Evolutionary conservation across 2,888 invertebrate species (phyloP).

Genomic region (Gryllus longicercus): DNA sequence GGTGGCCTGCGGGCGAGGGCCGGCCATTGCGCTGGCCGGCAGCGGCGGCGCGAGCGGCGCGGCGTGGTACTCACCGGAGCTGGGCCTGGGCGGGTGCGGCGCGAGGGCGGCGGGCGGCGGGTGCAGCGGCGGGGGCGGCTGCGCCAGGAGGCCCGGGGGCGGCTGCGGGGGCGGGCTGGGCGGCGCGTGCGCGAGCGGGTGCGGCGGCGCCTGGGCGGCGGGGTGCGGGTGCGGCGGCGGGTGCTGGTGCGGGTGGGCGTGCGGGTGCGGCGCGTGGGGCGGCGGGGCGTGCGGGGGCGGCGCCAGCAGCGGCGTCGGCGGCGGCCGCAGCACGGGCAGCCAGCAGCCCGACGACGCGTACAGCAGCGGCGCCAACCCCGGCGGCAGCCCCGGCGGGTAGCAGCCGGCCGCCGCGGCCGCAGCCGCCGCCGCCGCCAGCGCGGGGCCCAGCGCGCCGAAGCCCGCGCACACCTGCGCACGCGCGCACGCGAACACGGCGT

Average conservation of each 20-base stretch:
- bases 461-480: slow-evolving; percentile 20
- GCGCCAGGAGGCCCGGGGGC: slow-evolving; percentile 3
- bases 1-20: too few relatives aligned
- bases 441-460: not conserved
- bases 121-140: not conserved
- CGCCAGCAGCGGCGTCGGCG: not conserved
- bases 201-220: too few relatives aligned
- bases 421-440: slow-evolving; percentile 1
- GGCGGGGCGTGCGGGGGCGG: not conserved
- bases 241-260: not conserved
- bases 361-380: not conserved
- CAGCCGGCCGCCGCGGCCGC: slow-evolving; percentile 20
- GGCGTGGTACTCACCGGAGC: not conserved
- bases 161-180: not conserved
- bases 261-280: not conserved
- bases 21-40: not conserved
- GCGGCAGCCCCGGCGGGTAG: slow-evolving; percentile 17
- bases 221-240: not conserved
- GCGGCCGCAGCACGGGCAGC: not conserved
- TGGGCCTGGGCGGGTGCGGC: not conserved
- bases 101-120: not conserved
- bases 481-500: not conserved
- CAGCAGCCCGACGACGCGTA: slow-evolving; percentile 17
- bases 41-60: not conserved
- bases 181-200: not conserved